phyloP scores from a whole-genome alignment of 2,113 vertebrate genomes.

The Antechinus stuartii region DNA sequence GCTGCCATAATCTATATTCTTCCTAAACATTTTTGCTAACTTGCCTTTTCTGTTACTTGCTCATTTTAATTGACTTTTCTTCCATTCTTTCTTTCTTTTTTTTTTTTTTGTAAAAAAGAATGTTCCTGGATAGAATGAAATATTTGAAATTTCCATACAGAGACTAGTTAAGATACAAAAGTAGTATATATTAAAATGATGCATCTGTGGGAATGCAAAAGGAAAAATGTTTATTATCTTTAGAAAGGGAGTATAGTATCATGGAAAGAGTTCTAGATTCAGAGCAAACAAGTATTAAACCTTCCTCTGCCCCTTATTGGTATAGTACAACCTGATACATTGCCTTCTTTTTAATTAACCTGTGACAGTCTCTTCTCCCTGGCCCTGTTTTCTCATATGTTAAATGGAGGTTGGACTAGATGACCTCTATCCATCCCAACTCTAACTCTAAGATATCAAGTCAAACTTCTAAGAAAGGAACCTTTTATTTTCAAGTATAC shows the following conservation, averaged over 20 bases:
- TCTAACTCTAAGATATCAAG: not conserved
- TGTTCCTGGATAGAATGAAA: conserved; percentile 22
- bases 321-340: not conserved
- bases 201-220: conserved; percentile 42
- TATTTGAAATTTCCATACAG: conserved; percentile 3
- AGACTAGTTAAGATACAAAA: not conserved
- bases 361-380: not conserved
- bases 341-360: not conserved
- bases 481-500: not conserved
- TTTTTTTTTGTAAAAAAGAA: conserved; percentile 40
- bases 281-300: not conserved
- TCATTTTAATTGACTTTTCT: conserved; percentile 12
- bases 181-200: not conserved
- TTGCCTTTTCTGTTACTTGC: not conserved
- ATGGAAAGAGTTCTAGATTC: not conserved
- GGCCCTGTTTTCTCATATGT: not conserved
- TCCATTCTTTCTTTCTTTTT: not conserved
- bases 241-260: not conserved
- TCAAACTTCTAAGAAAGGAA: not conserved
- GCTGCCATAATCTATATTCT: not conserved
- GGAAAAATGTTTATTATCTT: conserved; percentile 42
- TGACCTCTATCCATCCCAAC: not conserved
- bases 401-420: not conserved
- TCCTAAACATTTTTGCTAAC: not conserved
- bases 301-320: not conserved